Evolutionary conservation across 1,140 invertebrate species (phyloP).

Genomic region (Cheumatopsyche charites): DNA sequence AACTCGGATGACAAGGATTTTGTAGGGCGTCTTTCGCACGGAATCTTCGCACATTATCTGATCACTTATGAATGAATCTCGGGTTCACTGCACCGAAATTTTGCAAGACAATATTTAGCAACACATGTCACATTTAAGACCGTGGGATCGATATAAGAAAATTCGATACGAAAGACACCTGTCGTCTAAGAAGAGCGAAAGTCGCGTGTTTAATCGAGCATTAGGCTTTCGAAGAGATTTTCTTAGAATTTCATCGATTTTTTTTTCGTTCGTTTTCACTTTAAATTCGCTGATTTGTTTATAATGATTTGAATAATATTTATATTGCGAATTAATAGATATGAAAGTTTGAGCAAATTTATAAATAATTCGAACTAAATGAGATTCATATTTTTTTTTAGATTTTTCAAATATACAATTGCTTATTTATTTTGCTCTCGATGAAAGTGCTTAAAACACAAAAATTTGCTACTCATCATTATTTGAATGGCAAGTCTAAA

Average conservation of each 20-base stretch:
- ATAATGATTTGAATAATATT: no score
- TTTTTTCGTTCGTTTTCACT: no score
- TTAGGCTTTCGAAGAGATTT: neutral
- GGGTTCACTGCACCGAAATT: neutral
- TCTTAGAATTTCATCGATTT: neutral
- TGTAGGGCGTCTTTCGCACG: slow-evolving; percentile 43
- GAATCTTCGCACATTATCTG: neutral
- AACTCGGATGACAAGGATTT: neutral
- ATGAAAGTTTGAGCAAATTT: no score
- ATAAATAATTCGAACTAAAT: no score
- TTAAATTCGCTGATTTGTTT: no score
- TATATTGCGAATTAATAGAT: no score
- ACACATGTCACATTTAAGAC: slow-evolving; percentile 31
- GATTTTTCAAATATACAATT: no score
- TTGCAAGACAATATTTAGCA: neutral
- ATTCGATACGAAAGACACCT: slow-evolving; percentile 23
- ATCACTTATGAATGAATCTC: neutral
- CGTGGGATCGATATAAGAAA: neutral
- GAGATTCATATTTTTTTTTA: no score
- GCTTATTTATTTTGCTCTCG: no score
- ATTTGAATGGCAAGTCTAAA: no score
- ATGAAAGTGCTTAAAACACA: no score
- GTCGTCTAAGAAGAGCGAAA: neutral
- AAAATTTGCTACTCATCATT: no score
- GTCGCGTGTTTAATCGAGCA: neutral